Evolutionary conservation across 1,140 invertebrate genomes (phyloP), one percentile per base, ranked within the genome.

Genomic region (Drosophila kepulauana): DNA sequence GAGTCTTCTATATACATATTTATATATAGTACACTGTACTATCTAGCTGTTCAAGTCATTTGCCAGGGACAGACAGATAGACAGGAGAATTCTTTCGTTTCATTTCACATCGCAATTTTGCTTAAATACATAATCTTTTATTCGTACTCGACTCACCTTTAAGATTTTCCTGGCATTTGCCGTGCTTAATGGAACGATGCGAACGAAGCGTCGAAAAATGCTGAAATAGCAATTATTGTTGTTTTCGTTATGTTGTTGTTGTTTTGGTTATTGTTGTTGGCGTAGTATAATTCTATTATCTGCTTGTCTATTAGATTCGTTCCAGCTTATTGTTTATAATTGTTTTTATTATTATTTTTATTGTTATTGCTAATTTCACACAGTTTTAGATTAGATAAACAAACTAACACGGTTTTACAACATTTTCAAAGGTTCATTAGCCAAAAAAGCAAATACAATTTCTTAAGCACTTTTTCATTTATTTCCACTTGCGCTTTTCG

Each of bases 311-410:
- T 30, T 46, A n/a, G 30, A 54, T 54, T 33, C 13, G 13, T 35
- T 57, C 15, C 5, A 28, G 54, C 43, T 13, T 49, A 13, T 63
- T 87, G 75, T 78, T 84, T 88, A 78, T 89, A 75, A 84, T 89
- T 82, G 66, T 89, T 88, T 81, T 89, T 80, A 88, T 88, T 80
- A 85, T 88, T 70, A 89, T 88, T 59, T 81, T 88, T 70, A 89
- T 88, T 59, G 85, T 70, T 84, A 84, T 88, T 59, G 85, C 69
- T 89, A 71, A 79, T 87, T 82, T 82, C 56, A 70, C 82, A 66
- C 61, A 66, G 61, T 74, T 78, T 65, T 38, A 8, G 56, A 59
- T 69, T 43, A 48, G 54, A 33, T 85, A 85, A 85, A 85, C 82
- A 87, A 86, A 65, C 61, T 54, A 35, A 7, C 16, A 30, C 20